Evolutionary conservation across 2,888 invertebrate species (phyloP), one percentile per base, ranked within the genome.

Genomic region (Megaustenia siamemsis): DNA sequence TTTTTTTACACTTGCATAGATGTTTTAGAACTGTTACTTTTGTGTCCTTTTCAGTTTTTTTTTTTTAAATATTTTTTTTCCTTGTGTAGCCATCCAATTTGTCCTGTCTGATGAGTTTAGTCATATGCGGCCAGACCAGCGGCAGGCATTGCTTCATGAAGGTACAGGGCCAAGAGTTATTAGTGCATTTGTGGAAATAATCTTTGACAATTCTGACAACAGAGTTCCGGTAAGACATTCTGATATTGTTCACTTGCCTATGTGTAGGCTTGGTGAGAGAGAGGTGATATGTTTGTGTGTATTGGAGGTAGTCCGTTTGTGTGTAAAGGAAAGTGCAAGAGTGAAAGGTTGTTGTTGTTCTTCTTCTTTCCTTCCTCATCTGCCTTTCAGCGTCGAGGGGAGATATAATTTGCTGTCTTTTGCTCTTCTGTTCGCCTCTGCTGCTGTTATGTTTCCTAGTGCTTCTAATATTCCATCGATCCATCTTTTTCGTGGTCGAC

Each of bases 61-160:
- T n/a, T n/a, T n/a, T n/a, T n/a, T n/a, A n/a, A n/a, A n/a, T n/a
- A 24, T 45, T 8, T 73, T 21, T 21, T 49, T 43, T 73, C 45
- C 49, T 2, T 18, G 90, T 91, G 73, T 90, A 95, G 99, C 99
- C 6, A 99, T 99, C 92, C 99, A 99, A 94, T 99, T 99, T 95
- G 99, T 99, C n/a, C 95, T 99, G 82, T 99, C 99, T 91, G 99
- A 99, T 96, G 99, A 99, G 94, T 99, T 98, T 94, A 98, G 98
- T 63, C 98, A 99, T 94, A 95, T 99, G 86, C 96, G 98, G 85
- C 98, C 98, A 0, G 99, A 99, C 92, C 98, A 99, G 93, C 95
- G 99, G 35, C 97, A 99, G 94, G 98, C 98, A 0, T 94, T 99
- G 81, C 95, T 99, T 0, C 99, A 99, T 92, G 99, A 99, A 95